Evolutionary conservation across 2,888 invertebrate genomes (phyloP).

Genomic region (Phyto melanocephala): DNA sequence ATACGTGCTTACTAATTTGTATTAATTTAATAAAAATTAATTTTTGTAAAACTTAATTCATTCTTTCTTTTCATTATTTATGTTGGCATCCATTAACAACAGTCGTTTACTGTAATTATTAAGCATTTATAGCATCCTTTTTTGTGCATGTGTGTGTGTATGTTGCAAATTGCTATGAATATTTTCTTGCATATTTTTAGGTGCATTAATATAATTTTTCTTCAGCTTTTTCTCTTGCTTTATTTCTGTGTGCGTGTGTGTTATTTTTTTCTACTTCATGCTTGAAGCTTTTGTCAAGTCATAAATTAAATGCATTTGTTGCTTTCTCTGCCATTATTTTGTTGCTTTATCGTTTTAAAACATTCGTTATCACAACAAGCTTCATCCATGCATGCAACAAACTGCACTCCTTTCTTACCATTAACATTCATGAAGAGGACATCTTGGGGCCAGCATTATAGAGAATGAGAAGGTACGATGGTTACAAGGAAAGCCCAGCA

Average conservation of each 20-base stretch:
- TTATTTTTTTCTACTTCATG: conserved; percentile 22
- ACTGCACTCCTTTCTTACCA: conserved; percentile 16
- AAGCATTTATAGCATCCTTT: conserved; percentile 59
- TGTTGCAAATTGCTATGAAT: conserved; percentile 44
- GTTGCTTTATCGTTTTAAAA: conserved; percentile 9
- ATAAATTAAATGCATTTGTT: conserved; percentile 64
- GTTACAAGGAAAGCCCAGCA: not conserved
- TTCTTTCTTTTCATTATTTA: conserved; percentile 2
- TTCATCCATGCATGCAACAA: conserved; percentile 51
- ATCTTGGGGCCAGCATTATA: conserved; percentile 25
- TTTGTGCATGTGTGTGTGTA: not conserved
- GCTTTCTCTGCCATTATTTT: conserved; percentile 6
- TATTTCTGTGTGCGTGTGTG: not conserved
- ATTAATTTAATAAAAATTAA: conserved; percentile 49
- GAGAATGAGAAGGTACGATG: not conserved
- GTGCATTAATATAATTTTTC: conserved; percentile 16
- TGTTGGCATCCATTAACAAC: conserved; percentile 52
- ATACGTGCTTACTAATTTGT: conserved; percentile 30
- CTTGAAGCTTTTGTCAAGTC: conserved; percentile 55
- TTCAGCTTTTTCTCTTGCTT: not conserved
- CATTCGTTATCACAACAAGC: conserved; percentile 60
- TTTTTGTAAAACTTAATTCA: conserved; percentile 3
- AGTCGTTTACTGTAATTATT: conserved; percentile 55
- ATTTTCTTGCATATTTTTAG: conserved; percentile 55
- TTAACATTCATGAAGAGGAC: conserved; percentile 46